Evolutionary conservation across 2,888 invertebrate genomes (phyloP), one percentile per base, ranked within the genome.

Genomic region (Eupithecia vulgata): DNA sequence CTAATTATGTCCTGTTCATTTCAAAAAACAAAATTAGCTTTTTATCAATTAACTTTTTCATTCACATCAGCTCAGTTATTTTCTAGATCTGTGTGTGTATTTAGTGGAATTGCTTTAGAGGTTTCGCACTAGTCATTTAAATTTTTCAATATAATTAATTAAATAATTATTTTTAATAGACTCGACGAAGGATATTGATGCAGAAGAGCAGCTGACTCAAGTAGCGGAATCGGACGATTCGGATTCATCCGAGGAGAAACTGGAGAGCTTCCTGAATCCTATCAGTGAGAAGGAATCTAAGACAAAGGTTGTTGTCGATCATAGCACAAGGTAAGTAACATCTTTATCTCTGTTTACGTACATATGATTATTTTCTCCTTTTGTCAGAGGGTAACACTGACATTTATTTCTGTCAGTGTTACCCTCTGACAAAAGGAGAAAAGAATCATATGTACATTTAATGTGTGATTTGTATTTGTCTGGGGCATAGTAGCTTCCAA

Each of bases 221-320:
- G 95, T 97, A 17, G 95, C 96, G 48, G 97, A 97, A 85, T 97
- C 97, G 0, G 97, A 97, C 77, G 97, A 97, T 83, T 97, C 97
- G 0, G 97, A 97, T 81, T 95, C 86, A 5, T 86, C 97, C 1
- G 97, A 97, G 83, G 97, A 97, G 80, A 96, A 97, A 76, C 90
- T 97, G 0, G 97, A 97, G 78, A 95, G 95, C 73, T 93, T 96
- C 73, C 94, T 95, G 73, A 94, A 95, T 48, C 91, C 94, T 5
- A 81, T 89, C 52, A 91, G 68, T 13, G 72, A 91, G 82, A 95
- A 95, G 81, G 95, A 88, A 84, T 68, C 86, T 82, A 75, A 92
- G 78, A 80, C 80, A 1, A 92, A 90, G 75, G 81, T 91, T 79
- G 83, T 86, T 76, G 84, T 90, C 5, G 90, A 92, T 59, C 87